Evolutionary conservation across 2,797 vertebrate species (phyloP), one percentile per base, ranked within the genome.

Genomic region (Erpetoichthys calabaricus): DNA sequence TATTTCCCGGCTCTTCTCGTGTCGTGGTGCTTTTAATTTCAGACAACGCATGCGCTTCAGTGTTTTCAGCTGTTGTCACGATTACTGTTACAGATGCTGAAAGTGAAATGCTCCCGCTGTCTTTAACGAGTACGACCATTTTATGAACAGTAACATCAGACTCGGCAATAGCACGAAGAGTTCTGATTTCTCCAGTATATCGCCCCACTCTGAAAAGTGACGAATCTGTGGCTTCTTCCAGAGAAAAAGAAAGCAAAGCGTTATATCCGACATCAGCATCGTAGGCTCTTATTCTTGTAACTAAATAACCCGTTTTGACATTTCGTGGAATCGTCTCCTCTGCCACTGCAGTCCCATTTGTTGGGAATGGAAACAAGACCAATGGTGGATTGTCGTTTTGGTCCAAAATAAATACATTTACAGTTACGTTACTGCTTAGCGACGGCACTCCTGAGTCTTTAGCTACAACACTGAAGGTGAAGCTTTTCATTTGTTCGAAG

Each of bases 401-500:
- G 51, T 77, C 75, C 45, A 73, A 63, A 67, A 78, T 73, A 56
- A 74, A 76, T 41, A 78, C 72, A 25, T 73, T 65, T 7, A 76
- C 64, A 43, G 71, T 69, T 9, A 75, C 65, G 52, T 73, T 75
- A 59, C 67, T 72, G 61, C 69, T 68, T 7, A 72, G 64, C 3
- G 63, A 47, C 8, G 65, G 68, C 44, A 58, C 51, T 41, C 73
- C 70, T 10, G 62, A 61, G 51, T 73, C 73, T 54, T 51, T 65
- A 4, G 69, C 71, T 5, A 67, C 45, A n/a, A 72, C 59, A 1
- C 60, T 60, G 61, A 70, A 67, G 4, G 67, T 62, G 4, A 73
- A 72, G 4, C 65, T 69, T 65, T 79, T 79, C 0, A 77, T 4
- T 25, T 71, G 79, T 58, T 89, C 88, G 2, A 86, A 89, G 65